phyloP scores from a whole-genome alignment of 2,797 vertebrate species.

The Cirrhinus mrigala region DNA sequence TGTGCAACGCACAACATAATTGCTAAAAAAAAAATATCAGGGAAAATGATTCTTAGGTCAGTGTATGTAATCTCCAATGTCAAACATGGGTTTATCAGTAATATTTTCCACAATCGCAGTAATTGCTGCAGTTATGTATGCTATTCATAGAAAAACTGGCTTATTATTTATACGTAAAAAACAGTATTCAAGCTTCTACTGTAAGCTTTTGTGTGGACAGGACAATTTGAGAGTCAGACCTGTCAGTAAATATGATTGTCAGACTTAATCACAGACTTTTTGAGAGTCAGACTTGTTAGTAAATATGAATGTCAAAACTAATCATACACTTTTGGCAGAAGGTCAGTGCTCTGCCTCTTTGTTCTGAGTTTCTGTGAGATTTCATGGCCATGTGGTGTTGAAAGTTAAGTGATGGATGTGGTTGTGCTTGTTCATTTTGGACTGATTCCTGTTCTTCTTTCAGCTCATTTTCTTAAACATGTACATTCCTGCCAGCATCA shows the following conservation, averaged over 20 bases:
- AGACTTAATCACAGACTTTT: not conserved
- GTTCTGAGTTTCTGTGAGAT: conserved; percentile 29
- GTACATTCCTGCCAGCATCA: conserved; percentile 19
- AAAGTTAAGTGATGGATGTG: conserved; percentile 24
- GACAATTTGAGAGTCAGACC: not conserved
- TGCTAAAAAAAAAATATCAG: not conserved
- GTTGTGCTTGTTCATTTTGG: conserved; percentile 11
- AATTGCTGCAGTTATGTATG: not conserved
- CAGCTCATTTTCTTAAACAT: conserved; percentile 35
- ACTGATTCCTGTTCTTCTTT: conserved; percentile 2
- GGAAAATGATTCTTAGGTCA: not conserved
- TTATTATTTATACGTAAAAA: not conserved
- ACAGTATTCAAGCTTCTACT: not conserved
- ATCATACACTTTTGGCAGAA: not conserved
- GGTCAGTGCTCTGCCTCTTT: conserved; percentile 37
- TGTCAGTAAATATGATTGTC: not conserved
- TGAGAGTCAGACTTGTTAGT: not conserved
- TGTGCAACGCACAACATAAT: not conserved
- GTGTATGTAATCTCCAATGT: not conserved
- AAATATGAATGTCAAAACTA: not conserved
- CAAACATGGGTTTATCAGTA: not conserved
- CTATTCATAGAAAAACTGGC: not conserved
- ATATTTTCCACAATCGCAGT: not conserved
- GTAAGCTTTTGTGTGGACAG: not conserved
- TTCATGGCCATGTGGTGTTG: conserved; percentile 32